A percentile compares a stretch with the other conserved stretches of the same genome.
These are phyloP conservation scores for Sciaenops ocellatus DNA, from an alignment of 2,797 vertebrate species.

Conservation along the genomic window DNA sequence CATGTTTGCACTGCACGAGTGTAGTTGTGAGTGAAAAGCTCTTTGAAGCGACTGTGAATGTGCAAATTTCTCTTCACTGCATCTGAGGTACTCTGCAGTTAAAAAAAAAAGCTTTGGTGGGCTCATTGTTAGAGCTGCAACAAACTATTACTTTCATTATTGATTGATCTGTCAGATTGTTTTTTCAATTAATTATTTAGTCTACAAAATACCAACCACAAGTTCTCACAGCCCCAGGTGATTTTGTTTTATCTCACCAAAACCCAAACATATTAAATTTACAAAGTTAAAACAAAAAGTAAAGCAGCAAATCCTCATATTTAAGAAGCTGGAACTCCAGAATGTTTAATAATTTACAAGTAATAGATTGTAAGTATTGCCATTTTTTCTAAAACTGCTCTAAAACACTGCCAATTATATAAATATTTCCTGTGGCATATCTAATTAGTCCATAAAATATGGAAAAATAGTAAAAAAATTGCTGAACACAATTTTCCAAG, in stretches of 20 bases:
- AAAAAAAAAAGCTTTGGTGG: neutral
- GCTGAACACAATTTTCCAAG: neutral
- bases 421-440: neutral
- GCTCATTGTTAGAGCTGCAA: neutral
- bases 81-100: neutral
- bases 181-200: neutral
- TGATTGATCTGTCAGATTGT: neutral
- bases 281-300: neutral
- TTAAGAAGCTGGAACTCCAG: neutral
- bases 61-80: constrained; percentile 11
- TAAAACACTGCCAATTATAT: neutral
- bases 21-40: constrained; percentile 22
- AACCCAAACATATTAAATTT: neutral
- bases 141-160: neutral
- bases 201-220: neutral
- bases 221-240: neutral
- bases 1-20: neutral
- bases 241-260: neutral
- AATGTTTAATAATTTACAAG: neutral
- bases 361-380: neutral
- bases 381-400: neutral
- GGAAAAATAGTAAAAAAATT: too few species aligned
- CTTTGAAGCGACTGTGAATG: constrained; percentile 16
- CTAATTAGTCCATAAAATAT: neutral
- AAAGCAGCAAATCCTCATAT: neutral